phyloP scores from a whole-genome alignment of 2,113 vertebrate genomes.

The Dendropsophus ebraccatus region DNA sequence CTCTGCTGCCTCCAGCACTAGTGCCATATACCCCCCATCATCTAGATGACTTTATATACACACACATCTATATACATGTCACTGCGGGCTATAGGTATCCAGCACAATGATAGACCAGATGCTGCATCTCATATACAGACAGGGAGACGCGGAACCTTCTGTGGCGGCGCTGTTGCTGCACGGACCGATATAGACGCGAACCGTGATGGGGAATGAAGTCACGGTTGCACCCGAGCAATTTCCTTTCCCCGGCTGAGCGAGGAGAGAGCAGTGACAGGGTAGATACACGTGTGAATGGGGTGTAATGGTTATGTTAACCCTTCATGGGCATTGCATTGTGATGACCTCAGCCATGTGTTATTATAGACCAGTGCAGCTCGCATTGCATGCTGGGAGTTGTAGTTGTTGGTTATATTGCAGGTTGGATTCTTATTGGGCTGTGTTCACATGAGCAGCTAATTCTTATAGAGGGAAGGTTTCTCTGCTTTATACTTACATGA shows the following conservation, averaged over 20 bases:
- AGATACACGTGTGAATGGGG: not conserved
- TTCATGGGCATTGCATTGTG: not conserved
- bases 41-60: no score
- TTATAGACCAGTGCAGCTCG: not conserved
- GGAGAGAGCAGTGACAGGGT: conserved; percentile 2
- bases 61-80: no score
- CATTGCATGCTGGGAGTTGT: not conserved
- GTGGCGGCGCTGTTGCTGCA: not conserved
- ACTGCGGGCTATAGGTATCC: no score
- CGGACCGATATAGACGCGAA: not conserved
- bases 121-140: not conserved
- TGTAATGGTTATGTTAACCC: not conserved
- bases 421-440: not conserved
- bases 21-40: no score
- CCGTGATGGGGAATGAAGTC: not conserved
- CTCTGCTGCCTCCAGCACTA: not conserved
- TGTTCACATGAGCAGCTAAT: not conserved
- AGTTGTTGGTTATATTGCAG: no score
- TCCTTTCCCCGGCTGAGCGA: conserved; percentile 29
- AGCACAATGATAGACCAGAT: no score
- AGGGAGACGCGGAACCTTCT: not conserved
- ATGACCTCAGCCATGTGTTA: not conserved
- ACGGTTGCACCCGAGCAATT: not conserved
- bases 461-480: no score
- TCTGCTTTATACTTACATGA: no score